Evolutionary conservation across 2,888 invertebrate genomes (phyloP).

Genomic region (Epiblema foenella): DNA sequence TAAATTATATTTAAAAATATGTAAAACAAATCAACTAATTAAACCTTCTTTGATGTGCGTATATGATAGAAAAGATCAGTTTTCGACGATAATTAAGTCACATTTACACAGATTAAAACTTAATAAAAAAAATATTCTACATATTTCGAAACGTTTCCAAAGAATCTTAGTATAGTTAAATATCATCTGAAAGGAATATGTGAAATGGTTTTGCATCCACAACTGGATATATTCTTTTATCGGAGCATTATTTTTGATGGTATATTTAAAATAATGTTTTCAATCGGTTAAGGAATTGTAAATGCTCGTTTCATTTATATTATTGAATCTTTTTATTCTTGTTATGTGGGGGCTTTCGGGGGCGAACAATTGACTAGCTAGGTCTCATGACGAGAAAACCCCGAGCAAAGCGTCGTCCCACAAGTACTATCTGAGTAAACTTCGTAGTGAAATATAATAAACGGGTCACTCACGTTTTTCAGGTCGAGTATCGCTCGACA

Average conservation of each 20-base stretch:
- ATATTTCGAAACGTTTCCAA: constrained; percentile 11
- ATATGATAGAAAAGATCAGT: too few species aligned
- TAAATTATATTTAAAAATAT: neutral
- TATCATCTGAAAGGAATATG: constrained; percentile 16
- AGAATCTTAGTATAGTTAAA: constrained; percentile 11
- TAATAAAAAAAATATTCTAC: too few species aligned
- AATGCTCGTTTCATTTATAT: constrained; percentile 7
- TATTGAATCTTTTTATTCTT: too few species aligned
- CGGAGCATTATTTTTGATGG: constrained; percentile 24
- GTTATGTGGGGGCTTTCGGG: too few species aligned
- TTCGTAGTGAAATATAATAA: too few species aligned
- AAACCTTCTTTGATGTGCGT: constrained; percentile 3
- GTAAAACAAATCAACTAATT: neutral
- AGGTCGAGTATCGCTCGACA: too few species aligned
- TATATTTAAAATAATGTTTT: constrained; percentile 14
- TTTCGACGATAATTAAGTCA: neutral
- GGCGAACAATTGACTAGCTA: too few species aligned
- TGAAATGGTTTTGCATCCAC: constrained; percentile 22
- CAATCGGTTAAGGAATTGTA: neutral
- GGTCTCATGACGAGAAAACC: too few species aligned
- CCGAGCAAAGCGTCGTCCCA: too few species aligned
- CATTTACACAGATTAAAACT: constrained; percentile 26
- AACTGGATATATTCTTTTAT: constrained; percentile 15
- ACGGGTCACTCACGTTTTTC: too few species aligned
- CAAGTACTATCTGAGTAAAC: too few species aligned